Evolutionary conservation across 2,888 invertebrate species (phyloP).

Genomic region (Eueremaeus valkanovi): DNA sequence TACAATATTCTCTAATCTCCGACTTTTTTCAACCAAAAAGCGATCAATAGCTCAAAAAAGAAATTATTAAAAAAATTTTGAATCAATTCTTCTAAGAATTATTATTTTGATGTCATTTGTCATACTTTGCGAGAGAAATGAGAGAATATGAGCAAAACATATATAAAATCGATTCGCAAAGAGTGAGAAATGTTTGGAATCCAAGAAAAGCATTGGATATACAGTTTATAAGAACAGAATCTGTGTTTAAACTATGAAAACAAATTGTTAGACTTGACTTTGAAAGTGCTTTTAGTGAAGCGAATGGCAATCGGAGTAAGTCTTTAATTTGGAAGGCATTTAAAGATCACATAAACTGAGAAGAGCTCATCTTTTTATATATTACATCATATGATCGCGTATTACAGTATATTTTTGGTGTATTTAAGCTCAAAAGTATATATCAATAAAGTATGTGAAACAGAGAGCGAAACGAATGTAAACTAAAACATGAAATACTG

Average conservation of each 20-base stretch:
- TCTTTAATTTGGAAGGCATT: background rate
- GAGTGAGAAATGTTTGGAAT: background rate
- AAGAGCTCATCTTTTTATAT: background rate
- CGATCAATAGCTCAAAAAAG: background rate
- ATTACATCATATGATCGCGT: no score
- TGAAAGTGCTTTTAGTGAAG: background rate
- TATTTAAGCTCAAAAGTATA: no score
- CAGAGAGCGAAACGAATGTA: no score
- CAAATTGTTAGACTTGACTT: background rate
- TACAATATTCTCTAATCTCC: background rate
- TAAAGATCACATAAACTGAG: background rate
- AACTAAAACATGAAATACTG: no score
- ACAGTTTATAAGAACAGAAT: background rate
- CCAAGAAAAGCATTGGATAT: background rate
- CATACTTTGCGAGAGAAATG: background rate
- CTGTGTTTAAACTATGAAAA: conserved; percentile 4
- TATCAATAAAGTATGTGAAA: no score
- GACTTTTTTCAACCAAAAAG: background rate
- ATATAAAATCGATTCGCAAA: background rate
- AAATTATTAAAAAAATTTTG: background rate
- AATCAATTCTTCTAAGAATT: no score
- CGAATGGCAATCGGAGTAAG: no score
- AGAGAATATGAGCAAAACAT: background rate
- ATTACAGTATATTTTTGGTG: no score
- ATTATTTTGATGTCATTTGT: background rate